Base-by-base conservation (phyloP, 1,140 invertebrate species). In the Aphis craccivora region DNA sequence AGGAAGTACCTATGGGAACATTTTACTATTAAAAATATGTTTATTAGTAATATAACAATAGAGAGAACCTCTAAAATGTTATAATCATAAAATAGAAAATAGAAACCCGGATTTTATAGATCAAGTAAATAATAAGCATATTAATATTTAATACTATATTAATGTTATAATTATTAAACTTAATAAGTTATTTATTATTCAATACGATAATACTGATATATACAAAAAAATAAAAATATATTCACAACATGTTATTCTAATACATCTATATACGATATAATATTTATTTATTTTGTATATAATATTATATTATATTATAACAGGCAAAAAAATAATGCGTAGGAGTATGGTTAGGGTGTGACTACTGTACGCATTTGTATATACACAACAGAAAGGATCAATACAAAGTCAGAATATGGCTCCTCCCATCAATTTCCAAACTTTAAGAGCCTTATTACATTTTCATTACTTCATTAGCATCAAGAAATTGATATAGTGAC, bases 351-450 rank as follows among this genome's bases (percentile, higher is more conserved):
- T 53, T 90, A 90, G 51, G 51, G 88, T 55, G 88, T 89, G 51
- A 90, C 51, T 90, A 90, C 88, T 55, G 35, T 55, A 90, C 18
- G 23, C 51, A 90, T 37, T 90, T 53, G n/a, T 51, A 88, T 88
- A 88, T 48, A 88, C 87, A 90, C 88, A 90, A 90, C 51, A 90
- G 35, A 90, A 60, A 90, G 88, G 51, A 90, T 90, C 88, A 90
- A 90, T 90, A 90, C 88, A 90, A 90, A 90, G 88, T 90, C 88
- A 90, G 88, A 90, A 90, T 60, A 60, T 90, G 51, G 88, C 88
- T 90, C 88, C 88, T 90, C 88, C 88, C 88, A 90, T 90, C 51
- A 90, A 53, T 88, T 55, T 60, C n/a, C 51, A 60, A 23, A 55
- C 88, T 37, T 60, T 90, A 90, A 60, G 23, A 90, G 37, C 53